phyloP scores from a whole-genome alignment of 1,140 invertebrate genomes.

The Diorhabda sublineata region DNA sequence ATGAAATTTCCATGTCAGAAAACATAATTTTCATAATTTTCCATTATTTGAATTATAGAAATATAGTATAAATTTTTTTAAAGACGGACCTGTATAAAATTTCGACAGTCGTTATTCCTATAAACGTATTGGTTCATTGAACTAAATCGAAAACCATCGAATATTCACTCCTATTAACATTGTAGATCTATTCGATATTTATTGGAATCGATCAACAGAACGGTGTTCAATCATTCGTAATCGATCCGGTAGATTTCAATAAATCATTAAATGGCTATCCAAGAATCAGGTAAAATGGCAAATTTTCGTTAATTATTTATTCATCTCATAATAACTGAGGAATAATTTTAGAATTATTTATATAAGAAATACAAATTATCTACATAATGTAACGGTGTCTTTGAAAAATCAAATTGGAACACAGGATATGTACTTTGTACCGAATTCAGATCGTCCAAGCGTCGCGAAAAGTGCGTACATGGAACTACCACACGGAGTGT shows the following conservation, averaged over 20 bases:
- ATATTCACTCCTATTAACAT: neutral
- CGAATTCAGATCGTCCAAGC: conserved; percentile 17
- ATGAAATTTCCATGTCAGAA: too few species aligned
- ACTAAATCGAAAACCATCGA: neutral
- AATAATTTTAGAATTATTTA: conserved; percentile 37
- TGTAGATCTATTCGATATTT: conserved; percentile 40
- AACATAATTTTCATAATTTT: too few species aligned
- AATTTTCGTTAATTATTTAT: too few species aligned
- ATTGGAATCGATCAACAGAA: conserved; percentile 34
- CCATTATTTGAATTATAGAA: too few species aligned
- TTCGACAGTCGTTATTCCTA: too few species aligned
- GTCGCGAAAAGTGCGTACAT: conserved; percentile 41
- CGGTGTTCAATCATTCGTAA: conserved; percentile 35
- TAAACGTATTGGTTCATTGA: too few species aligned
- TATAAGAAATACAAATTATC: conserved; percentile 29
- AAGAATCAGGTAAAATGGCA: conserved; percentile 31
- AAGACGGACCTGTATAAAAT: too few species aligned
- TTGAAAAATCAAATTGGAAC: conserved; percentile 31
- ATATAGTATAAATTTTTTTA: too few species aligned
- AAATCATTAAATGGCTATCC: conserved; percentile 42
- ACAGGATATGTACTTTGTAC: conserved; percentile 40
- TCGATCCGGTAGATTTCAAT: conserved; percentile 41
- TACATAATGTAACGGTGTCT: conserved; percentile 38
- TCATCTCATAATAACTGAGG: too few species aligned
- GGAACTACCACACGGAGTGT: conserved; percentile 43